Evolutionary conservation across 23 tunicate species (phyloP), one percentile per base, ranked within the genome.

Genomic region (Halocynthia aurantium): DNA sequence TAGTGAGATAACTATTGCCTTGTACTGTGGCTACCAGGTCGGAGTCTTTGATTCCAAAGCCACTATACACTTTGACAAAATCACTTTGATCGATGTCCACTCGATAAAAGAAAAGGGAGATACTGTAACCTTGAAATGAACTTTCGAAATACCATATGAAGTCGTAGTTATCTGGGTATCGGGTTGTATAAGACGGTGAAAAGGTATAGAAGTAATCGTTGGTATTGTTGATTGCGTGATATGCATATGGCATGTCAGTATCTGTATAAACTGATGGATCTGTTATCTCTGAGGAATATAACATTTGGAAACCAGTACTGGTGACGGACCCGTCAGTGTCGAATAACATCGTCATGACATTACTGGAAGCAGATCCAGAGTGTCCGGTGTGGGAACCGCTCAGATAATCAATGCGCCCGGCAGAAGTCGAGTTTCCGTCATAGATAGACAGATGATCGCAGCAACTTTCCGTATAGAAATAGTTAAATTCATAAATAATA

Each of bases 401-500:
- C 50, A 74, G 78, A 40, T 4, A 8, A 8, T 8, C 63, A 5
- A 74, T 54, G 8, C 20, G 55, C 31, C 54, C 6, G 11, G 78
- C 55, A 55, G 56, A 51, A 13, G 57, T 54, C 20, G 78, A 74
- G 31, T 54, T 49, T 8, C 78, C 78, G 63, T 74, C 78, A 6
- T 74, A 74, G 22, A 74, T 22, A 74, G 5, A 8, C 62, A 74
- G 6, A 54, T 13, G 0, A 74, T 74, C 78, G 40, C 78, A 74
- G 65, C 78, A 74, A 7, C 22, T 21, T 54, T 74, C 78, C 22
- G 78, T 74, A 10, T 55, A 8, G 63, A 74, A 74, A 7, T 15
- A 17, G 12, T 53, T 54, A 18, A 74, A 74, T 53, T 74, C 61
- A 54, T 54, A 74, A 53, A 7, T 15, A 20, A 74, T 53, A n/a